A percentile compares a stretch with the other conserved stretches of the same genome.
Evolutionary conservation across 2,113 vertebrate genomes (phyloP).

Genomic region (Triplophysa tibetana): DNA sequence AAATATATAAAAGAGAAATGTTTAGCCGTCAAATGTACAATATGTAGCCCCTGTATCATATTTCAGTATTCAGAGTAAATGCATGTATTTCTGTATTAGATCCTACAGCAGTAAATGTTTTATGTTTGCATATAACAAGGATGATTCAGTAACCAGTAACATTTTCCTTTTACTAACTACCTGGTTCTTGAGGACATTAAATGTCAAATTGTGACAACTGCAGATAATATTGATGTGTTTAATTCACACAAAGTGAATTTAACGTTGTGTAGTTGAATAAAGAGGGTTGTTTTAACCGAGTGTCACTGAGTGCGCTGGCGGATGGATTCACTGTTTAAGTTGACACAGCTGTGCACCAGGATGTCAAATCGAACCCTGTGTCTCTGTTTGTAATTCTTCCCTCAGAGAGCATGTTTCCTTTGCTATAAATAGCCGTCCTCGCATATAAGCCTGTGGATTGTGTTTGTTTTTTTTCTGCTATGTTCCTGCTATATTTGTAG

Average conservation of each 20-base stretch:
- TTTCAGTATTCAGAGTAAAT: no score
- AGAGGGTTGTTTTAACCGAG: conserved; percentile 19
- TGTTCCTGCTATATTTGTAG: conserved; percentile 58
- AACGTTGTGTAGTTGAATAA: conserved; percentile 8
- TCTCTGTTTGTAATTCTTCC: conserved; percentile 77
- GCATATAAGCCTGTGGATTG: conserved; percentile 50
- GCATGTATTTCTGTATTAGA: no score
- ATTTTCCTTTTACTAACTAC: no score
- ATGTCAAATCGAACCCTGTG: conserved; percentile 72
- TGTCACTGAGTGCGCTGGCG: conserved; percentile 45
- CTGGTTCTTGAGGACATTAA: no score
- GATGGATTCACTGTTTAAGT: conserved; percentile 69
- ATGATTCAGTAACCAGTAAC: no score
- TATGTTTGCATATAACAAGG: no score
- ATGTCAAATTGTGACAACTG: no score
- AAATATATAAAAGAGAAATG: no score
- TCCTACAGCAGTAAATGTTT: no score
- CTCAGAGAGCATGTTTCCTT: conserved; percentile 70
- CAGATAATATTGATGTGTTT: neutral
- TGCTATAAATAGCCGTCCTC: conserved; percentile 72
- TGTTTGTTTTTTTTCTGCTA: conserved; percentile 49
- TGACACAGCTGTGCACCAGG: conserved; percentile 82
- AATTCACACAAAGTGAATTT: neutral
- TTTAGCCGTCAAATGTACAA: no score
- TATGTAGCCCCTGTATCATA: no score